Evolutionary conservation across 1,140 invertebrate species (phyloP), one percentile per base, ranked within the genome.

Genomic region (Macrocentrus cingulum): DNA sequence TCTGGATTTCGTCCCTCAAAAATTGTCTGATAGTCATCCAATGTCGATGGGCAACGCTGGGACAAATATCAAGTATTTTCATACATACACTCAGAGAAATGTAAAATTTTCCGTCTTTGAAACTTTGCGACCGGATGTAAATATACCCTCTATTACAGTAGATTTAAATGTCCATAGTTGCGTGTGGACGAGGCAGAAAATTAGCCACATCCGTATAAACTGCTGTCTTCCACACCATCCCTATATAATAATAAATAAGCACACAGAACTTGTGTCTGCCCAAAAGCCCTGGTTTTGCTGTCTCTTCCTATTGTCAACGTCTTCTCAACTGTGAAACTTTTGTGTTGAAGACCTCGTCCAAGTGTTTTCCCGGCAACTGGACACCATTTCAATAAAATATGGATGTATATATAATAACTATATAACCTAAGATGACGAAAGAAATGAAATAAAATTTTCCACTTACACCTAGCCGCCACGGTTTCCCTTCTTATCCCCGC

Each of bases 191-290:
- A 70, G 62, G 67, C 70, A 72, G 72, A 74, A 75, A 76, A 76
- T 76, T 73, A 74, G 73, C 66, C 64, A 72, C 71, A 76, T 76
- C 73, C 73, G 74, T 66, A 67, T 66, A 72, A 74, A 72, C 63
- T 63, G 51, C 60, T 62, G 52, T 45, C 56, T 42, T 53, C n/a
- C 16, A 1, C 25, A 53, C 13, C 45, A 37, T 49, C 55, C 45
- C 32, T 41, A n/a, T n/a, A n/a, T n/a, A n/a, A n/a, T n/a, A n/a
- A n/a, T n/a, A n/a, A n/a, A n/a, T n/a, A n/a, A n/a, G n/a, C n/a
- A n/a, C n/a, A n/a, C n/a, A n/a, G n/a, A n/a, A n/a, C n/a, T n/a
- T n/a, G n/a, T n/a, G n/a, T n/a, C n/a, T n/a, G n/a, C n/a, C n/a
- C 19, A 22, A 42, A 20, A 36, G 13, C n/a, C 11, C 18, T 19